Base-by-base conservation (phyloP, 2,888 invertebrate genomes). In the Diaprepes abbreviatus region DNA sequence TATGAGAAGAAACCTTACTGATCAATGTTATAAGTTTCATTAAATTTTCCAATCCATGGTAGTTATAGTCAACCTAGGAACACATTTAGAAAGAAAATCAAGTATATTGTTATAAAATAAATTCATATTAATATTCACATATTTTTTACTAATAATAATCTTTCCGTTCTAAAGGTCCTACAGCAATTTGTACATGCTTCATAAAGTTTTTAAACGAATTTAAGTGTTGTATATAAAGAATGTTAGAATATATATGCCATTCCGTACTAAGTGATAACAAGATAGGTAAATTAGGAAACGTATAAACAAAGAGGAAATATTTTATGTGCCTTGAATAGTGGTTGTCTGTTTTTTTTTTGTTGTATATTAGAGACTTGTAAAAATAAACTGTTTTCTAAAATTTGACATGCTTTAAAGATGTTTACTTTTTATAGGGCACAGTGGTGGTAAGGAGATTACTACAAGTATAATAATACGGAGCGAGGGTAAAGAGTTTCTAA, bases 301-400 rank as follows among this genome's bases (percentile, higher is more conserved):
- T 50, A 21, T 50, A 50, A 50, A 28, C 28, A 28, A 50, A 50
- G 4, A 28, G 14, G 14, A 68, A 74, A 72, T 69, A 73, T 72
- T 72, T 75, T 77, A 77, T 62, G 77, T 77, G 77, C 77, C 77
- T 77, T 77, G 72, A 73, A 67, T 60, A 67, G 60, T 65, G 57
- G 57, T 67, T 67, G 66, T 60, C 60, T 24, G 60, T 54, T 63
- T 54, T 14, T n/a, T 35, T 55, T 55, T 45, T 65, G 33, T 60
- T 43, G 36, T 38, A 40, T 7, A 19, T 3, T 59, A 12, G 19
- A 16, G 17, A 45, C 14, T 54, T 33, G 16, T 52, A 21, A 12
- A 3, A 17, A 36, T 12, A 21, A 14, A 48, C 10, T 5, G 24
- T 24, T 24, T 24, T 24, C 24, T 24, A 24, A 24, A 24, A 4